A percentile compares a stretch with the other conserved stretches of the same genome.
phyloP scores from a whole-genome alignment of 1,140 invertebrate species.

The Tribolium madens region DNA sequence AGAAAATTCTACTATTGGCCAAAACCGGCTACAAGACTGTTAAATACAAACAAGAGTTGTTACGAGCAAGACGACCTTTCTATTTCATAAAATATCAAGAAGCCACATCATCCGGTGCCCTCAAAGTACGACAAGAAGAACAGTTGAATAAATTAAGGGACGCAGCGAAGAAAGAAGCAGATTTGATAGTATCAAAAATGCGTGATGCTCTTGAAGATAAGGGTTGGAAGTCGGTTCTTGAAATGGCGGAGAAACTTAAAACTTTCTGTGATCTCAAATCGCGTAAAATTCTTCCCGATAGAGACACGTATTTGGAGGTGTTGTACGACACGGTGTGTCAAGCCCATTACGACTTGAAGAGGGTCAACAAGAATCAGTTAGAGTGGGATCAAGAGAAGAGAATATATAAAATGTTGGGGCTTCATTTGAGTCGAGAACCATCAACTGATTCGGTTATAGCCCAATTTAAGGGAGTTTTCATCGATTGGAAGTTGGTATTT shows the following conservation, averaged over 20 bases:
- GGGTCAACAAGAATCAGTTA: constrained; percentile 55
- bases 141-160: constrained; percentile 55
- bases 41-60: constrained; percentile 66
- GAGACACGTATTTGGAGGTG: constrained; percentile 56
- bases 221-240: constrained; percentile 65
- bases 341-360: constrained; percentile 58
- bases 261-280: constrained; percentile 59
- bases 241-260: constrained; percentile 66
- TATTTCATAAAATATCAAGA: constrained; percentile 70
- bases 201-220: constrained; percentile 65
- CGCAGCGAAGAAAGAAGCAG: constrained; percentile 65
- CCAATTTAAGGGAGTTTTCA: constrained; percentile 57
- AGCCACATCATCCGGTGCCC: constrained; percentile 66
- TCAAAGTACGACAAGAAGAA: constrained; percentile 65
- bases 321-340: constrained; percentile 58
- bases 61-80: constrained; percentile 68
- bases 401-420: constrained; percentile 59
- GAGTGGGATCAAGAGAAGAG: constrained; percentile 56
- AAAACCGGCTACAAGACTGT: constrained; percentile 67
- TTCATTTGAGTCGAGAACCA: constrained; percentile 56
- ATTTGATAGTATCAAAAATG: constrained; percentile 66
- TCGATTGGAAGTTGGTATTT: constrained; percentile 58
- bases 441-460: constrained; percentile 62
- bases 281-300: constrained; percentile 58
- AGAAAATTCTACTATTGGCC: constrained; percentile 64